Base-by-base conservation (phyloP, 2,797 vertebrate genomes). In the Anguilla pacifica region DNA sequence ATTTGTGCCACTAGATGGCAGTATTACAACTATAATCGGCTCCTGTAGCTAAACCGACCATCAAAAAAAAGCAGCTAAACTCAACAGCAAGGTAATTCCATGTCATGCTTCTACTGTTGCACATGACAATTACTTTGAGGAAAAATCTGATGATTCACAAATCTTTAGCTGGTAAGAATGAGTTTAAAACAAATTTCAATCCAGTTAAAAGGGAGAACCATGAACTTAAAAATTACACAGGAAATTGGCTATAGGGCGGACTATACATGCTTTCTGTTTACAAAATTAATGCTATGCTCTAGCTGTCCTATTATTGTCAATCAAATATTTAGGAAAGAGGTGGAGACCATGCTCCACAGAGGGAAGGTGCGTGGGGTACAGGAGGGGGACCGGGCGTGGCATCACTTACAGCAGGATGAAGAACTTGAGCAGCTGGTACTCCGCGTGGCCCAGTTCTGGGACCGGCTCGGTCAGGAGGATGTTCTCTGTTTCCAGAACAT, bases 361-460 rank as follows among this genome's bases (percentile, higher is more conserved):
- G 6, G 59, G 25, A 25, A 67, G 64, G n/a, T 3, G n/a, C n/a
- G 22, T 67, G n/a, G 22, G 61, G 61, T 25, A 67, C 22, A 1
- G 61, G 61, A 67, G 61, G 13, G n/a, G 13, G 61, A 25, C 61
- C 0, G 22, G 11, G 22, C 5, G 39, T 17, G 25, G 22, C 25
- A n/a, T 82, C 74, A 97, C 98, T 97, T 95, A 98, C 98, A 99
- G 96, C 92, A 98, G 94, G 0, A 98, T 97, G 95, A 98, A 97
- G 95, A 99, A 95, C 94, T 97, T 98, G 89, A 99, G 96, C 90
- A 99, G 96, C 93, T 96, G 96, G 92, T 97, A 98, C 93, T 98
- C 97, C 1, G 97, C 97, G 88, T 97, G 97, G 90, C 96, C 96
- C 92, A 97, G 93, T 92, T 97, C 97, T 53, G 95, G 93, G 88